Base-by-base conservation (phyloP, 1,140 invertebrate species). In the Brachionus paranguensis region DNA sequence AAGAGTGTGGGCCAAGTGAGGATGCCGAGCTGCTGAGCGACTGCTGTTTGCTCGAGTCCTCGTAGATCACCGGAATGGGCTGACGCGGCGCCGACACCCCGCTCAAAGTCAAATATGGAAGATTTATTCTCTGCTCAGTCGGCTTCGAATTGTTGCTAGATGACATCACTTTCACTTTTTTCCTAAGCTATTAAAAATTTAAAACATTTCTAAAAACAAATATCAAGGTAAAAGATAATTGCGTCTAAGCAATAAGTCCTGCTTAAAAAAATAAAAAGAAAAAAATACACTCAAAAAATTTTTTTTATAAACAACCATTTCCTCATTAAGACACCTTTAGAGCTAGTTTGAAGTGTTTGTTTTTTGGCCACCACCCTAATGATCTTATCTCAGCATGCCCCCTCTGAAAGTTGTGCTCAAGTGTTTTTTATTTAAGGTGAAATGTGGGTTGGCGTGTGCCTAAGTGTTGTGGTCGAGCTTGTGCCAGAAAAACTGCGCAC, bases 391-490 rank as follows among this genome's bases (percentile, higher is more conserved):
- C 10, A 70, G 14, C 29, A 33, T 33, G 29, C 29, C 29, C 33
- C 33, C 33, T 6, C 10, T 29, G 10, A 70, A 45, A 74, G 14
- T 17, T 43, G 33, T 37, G 33, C n/a, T 43, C 37, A 74, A 43
- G 33, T 74, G 33, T 43, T 43, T 43, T 74, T 12, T 45, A 17
- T 76, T 50, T 50, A 70, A 78, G 68, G 84, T 37, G 84, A 85
- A 84, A 89, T 89, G 88, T 89, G 88, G 88, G 86, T 89, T 10
- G 88, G 86, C 29, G 88, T 88, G 8, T 88, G 81, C 86, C 87
- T 14, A 4, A 83, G 64, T 33, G 86, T 88, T 2, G 84, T 87
- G 5, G 86, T 88, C 10, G 88, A 89, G 83, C 79, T 89, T 29
- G 86, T 89, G n/a, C 88, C 87, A 1, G 79, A 84, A 8, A 84